Conservation (phyloP, 2,888 invertebrate species). For the Eupithecia abbreviata region DNA sequence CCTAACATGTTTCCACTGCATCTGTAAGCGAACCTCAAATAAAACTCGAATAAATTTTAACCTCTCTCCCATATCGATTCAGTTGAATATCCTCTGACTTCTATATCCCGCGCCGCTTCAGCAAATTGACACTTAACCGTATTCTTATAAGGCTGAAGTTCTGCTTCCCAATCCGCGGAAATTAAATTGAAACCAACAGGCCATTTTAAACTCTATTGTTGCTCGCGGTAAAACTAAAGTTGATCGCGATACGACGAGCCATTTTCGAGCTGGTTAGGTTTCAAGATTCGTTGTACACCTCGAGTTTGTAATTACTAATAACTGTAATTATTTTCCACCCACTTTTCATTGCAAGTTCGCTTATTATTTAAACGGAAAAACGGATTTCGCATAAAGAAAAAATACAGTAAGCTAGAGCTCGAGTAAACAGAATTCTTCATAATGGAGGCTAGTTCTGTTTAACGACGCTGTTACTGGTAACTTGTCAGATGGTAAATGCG, state of each 20-base stretch:
- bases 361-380: conserved; percentile 51
- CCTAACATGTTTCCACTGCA: conserved; percentile 66
- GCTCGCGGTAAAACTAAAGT: conserved; percentile 50
- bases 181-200: conserved; percentile 51
- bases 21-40: conserved; percentile 56
- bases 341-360: conserved; percentile 52
- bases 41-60: conserved; percentile 58
- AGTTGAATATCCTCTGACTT: conserved; percentile 56
- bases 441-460: conserved; percentile 36
- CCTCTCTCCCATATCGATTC: conserved; percentile 53
- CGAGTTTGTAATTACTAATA: conserved; percentile 71
- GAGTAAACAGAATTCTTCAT: conserved; percentile 29
- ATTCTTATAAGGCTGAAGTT: conserved; percentile 58
- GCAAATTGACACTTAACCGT: conserved; percentile 61
- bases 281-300: conserved; percentile 66
- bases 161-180: conserved; percentile 50
- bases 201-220: conserved; percentile 58
- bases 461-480: conserved; percentile 32
- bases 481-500: conserved; percentile 37
- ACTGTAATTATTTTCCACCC: conserved; percentile 65
- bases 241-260: conserved; percentile 49
- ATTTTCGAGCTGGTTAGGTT: conserved; percentile 64
- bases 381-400: conserved; percentile 36
- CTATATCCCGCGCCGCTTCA: conserved; percentile 42
- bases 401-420: conserved; percentile 19